Base-by-base conservation (phyloP, 2,797 vertebrate species). In the Acropternis orthonyx region DNA sequence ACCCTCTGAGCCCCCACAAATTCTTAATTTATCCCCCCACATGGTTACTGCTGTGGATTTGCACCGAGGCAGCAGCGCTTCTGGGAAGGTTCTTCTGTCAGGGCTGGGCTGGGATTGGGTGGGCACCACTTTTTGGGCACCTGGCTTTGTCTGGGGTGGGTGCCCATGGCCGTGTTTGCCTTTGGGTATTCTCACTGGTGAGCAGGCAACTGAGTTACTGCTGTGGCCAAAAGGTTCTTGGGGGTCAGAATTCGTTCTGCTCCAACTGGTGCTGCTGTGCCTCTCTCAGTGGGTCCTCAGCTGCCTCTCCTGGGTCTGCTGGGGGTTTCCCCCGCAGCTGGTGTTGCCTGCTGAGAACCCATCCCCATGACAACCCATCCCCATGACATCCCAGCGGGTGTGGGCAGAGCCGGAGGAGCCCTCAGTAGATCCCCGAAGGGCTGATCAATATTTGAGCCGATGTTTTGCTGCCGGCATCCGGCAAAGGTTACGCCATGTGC, bases 221-320 rank as follows among this genome's bases (percentile, higher is more conserved):
- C 43, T 10, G 7, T 3, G 63, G 8, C 44, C 16, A 3, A 6
- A 12, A 0, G 30, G 17, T 3, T 4, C 5, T 2, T 0, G 0
- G 18, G 56, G 22, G 18, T 16, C 0, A 2, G 72, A 49, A 36
- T 68, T 16, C 15, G 2, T 44, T 7, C 41, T 6, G 49, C 0
- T 5, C 16, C 8, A 4, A 4, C 30, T 3, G 27, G 48, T 2
- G 4, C n/a, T 32, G 43, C 56, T 30, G 44, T 18, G 52, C 36
- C 63, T 43, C 24, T 51, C 36, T 48, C 32, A 2, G 32, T 1
- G 0, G 32, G 5, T 9, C 12, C 39, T 28, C 11, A 23, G 48
- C 54, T 36, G 44, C 11, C n/a, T 34, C 21, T 24, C 18, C 49
- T 8, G 7, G 12, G 76, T 16, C 6, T 7, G 3, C 0, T 2